These are phyloP conservation scores for Euproctis similis DNA, from an alignment of 2,888 invertebrate species.

Conservation along the genomic window DNA sequence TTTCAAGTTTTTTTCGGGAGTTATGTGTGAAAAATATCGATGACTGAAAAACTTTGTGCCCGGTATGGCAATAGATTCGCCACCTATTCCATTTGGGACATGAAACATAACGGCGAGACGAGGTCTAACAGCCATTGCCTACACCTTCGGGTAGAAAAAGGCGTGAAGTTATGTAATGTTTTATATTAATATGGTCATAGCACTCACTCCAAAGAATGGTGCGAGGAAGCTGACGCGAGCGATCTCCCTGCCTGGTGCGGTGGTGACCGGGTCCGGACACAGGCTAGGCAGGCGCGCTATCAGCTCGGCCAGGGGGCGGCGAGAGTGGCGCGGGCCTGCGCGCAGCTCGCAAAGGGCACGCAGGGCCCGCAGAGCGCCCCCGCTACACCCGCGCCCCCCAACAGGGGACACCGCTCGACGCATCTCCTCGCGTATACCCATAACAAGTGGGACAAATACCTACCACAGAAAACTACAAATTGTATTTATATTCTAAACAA, in stretches of 20 bases:
- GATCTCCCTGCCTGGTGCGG: conserved; percentile 89
- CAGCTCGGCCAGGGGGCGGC: conserved; percentile 81
- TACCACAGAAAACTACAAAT: too few species aligned
- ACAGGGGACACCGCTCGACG: conserved; percentile 81
- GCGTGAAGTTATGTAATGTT: too few species aligned
- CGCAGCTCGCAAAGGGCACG: conserved; percentile 88
- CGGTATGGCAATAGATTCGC: too few species aligned
- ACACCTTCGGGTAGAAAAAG: too few species aligned
- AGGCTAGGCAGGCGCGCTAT: conserved; percentile 65
- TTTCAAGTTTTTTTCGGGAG: too few species aligned
- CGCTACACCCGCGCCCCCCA: conserved; percentile 81
- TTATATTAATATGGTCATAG: background rate
- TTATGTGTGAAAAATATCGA: too few species aligned
- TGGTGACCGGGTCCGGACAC: conserved; percentile 84
- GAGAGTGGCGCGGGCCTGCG: conserved; percentile 77
- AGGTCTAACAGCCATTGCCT: too few species aligned
- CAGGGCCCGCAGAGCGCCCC: conserved; percentile 82
- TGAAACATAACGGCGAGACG: too few species aligned
- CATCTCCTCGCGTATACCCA: conserved; percentile 72
- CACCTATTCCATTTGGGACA: too few species aligned
- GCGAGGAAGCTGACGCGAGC: conserved; percentile 90
- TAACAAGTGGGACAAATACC: conserved; percentile 58
- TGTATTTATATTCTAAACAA: too few species aligned
- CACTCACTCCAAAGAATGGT: conserved; percentile 87
- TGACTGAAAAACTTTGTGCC: too few species aligned